Evolutionary conservation across 2,888 invertebrate species (phyloP), one percentile per base, ranked within the genome.

Genomic region (Caenorhabditis sp.): DNA sequence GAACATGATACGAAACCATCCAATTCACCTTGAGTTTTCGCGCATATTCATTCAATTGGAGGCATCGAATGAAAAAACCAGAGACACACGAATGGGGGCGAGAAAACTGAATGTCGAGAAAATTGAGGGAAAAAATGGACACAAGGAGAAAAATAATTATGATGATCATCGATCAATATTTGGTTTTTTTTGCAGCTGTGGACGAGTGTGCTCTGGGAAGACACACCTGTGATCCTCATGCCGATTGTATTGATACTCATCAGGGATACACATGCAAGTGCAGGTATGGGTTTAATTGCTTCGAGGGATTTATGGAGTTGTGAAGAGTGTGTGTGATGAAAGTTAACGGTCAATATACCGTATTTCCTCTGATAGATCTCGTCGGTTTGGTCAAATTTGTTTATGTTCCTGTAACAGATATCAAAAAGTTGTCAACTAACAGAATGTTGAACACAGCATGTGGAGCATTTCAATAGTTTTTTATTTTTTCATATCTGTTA

Each of bases 181-280:
- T 44, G 4, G 5, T 1, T 31, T 51, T 49, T 22, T 28, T 87
- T 91, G 73, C 85, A 92, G 92, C 87, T 31, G 89, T 89, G 22
- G 87, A 92, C 69, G 92, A 92, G 80, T 92, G 92, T 66, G 81
- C 87, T 7, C 75, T 90, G 16, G 92, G 92, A 12, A 87, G 87
- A 1, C 91, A 92, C 77, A 88, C 90, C 26, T 92, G 92, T 74
- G 90, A 92, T 80, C 72, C 87, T 38, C 88, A 90, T 72, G 92
- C 92, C 49, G 90, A 90, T 31, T 92, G 92, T 79, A 85, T 90
- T 54, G 91, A 92, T 82, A 91, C 90, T 8, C 61, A 81, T 41
- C 89, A 90, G 10, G 89, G 90, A 64, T 92, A 89, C 83, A 89
- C 86, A 19, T 92, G 92, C 80, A 86, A 85, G 77, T 89, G 79